Conservation (phyloP, 2,113 vertebrate genomes). For the Corythoichthys intestinalis region DNA sequence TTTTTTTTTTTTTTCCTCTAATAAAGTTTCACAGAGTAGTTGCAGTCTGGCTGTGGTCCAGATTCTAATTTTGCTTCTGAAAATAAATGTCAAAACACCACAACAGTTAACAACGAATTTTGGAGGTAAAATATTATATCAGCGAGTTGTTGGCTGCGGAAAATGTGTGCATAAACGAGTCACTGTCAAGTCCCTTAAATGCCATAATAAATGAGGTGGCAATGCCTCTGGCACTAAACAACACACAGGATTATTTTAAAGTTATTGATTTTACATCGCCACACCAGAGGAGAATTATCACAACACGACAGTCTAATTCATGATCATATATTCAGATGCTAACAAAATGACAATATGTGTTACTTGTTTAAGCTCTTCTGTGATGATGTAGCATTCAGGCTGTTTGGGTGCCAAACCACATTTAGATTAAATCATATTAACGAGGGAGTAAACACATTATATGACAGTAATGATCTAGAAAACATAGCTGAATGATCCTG, state of each 20-base stretch:
- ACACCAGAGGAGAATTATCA: conserved; percentile 49
- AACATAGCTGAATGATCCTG: no score
- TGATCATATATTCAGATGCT: conserved; percentile 53
- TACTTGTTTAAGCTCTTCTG: conserved; percentile 57
- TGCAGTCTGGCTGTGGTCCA: conserved; percentile 48
- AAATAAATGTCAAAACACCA: conserved; percentile 65
- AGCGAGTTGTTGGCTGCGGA: conserved; percentile 55
- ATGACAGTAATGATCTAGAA: background rate
- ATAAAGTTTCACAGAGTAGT: conserved; percentile 27
- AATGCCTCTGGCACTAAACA: conserved; percentile 34
- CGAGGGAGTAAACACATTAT: background rate
- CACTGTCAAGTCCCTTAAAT: conserved; percentile 54
- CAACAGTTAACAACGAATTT: conserved; percentile 59
- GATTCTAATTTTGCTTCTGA: conserved; percentile 57
- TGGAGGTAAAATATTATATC: conserved; percentile 60
- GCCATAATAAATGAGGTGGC: conserved; percentile 26
- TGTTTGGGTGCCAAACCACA: conserved; percentile 19
- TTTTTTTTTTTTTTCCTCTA: conserved; percentile 13
- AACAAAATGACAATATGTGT: conserved; percentile 56
- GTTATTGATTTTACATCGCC: conserved; percentile 61
- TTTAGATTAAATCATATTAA: background rate
- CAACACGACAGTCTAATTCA: conserved; percentile 56
- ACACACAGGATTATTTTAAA: conserved; percentile 68
- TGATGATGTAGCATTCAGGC: conserved; percentile 46
- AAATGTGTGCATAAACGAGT: conserved; percentile 57